Base-by-base conservation (phyloP, 2,113 vertebrate species). In the Ia io region DNA sequence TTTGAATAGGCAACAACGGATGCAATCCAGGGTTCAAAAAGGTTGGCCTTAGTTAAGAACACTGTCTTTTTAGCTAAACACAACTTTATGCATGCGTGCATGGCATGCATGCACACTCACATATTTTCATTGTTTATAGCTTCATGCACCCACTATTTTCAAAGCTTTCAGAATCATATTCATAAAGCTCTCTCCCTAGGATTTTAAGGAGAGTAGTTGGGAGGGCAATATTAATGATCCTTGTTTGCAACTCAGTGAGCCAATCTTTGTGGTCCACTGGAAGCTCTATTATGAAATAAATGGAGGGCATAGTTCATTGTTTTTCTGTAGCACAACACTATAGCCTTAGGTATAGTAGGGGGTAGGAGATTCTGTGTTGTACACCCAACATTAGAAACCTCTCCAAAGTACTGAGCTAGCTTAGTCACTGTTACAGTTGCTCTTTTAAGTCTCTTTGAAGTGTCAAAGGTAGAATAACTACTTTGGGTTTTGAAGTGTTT, bases 391-490 rank as follows among this genome's bases (percentile, higher is more conserved):
- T 88, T 87, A 92, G 49, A 92, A 96, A 96, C n/a, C 61, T 95
- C 80, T 95, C 61, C 69, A 90, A 97, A 77, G 42, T 95, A 93
- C 69, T 95, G 95, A 95, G 88, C 18, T 4, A 14, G 9, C 10
- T 93, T 94, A 78, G 56, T 16, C 0, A 2, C 51, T 77, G 25
- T 92, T 56, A 56, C 0, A 65, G 56, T 90, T 92, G 42, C 16
- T 90, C 5, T 90, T 91, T 61, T 13, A 74, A 88, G 49, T 56
- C 18, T 91, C 16, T 80, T 67, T 90, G 40, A 82, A 87, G 69
- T 44, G 73, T 78, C 47, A 80, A 92, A 80, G 20, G 69, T 80
- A 22, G 18, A 76, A 78, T 37, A 84, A 80, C 70, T 40, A 84
- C 25, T 88, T 47, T 85, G 53, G 25, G 17, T 76, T 94, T 35